Evolutionary conservation across 2,888 invertebrate genomes (phyloP), one percentile per base, ranked within the genome.

Genomic region (Agrypnus murinus): DNA sequence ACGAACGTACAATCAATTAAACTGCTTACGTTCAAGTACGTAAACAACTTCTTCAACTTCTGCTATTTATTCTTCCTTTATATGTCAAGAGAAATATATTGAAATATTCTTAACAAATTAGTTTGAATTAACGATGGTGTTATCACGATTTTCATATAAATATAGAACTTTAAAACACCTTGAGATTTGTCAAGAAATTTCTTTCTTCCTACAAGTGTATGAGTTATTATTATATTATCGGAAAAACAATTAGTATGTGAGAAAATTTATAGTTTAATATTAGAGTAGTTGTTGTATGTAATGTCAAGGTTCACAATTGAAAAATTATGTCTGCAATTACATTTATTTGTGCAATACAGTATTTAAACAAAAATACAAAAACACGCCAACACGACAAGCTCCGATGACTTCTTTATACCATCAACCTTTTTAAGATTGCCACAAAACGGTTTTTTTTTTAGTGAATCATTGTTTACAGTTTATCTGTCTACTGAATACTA

Each of bases 391-490:
- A 14, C 55, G 55, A 55, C 36, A 55, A 12, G 55, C 34, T 34
- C 34, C 15, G 15, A 15, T 55, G 32, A 15, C 55, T 15, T 7
- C 55, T 55, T 36, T 34, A 36, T 34, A 36, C 17, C 36, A 36
- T 36, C 36, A 36, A 19, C 15, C 36, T 55, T 9, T 25, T 19
- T 25, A n/a, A 3, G 25, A 48, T 31, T 7, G 19, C 17, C 19
- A 4, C 12, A 31, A 31, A 55, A 55, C 55, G 17, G 36, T 55
- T 55, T 55, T n/a, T n/a, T n/a, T n/a, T 36, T 55, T 2, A 12
- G 55, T 55, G 55, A 55, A 36, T 55, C 55, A 55, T 36, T 55
- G 36, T 36, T 55, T 55, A 55, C 55, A 55, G 55, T 53, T 34
- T 34, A 36, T 31, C 12, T 40, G 38, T 4, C 3, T 25, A 2